Base-by-base conservation (phyloP, 2,113 vertebrate genomes). In the Lepus timidus region DNA sequence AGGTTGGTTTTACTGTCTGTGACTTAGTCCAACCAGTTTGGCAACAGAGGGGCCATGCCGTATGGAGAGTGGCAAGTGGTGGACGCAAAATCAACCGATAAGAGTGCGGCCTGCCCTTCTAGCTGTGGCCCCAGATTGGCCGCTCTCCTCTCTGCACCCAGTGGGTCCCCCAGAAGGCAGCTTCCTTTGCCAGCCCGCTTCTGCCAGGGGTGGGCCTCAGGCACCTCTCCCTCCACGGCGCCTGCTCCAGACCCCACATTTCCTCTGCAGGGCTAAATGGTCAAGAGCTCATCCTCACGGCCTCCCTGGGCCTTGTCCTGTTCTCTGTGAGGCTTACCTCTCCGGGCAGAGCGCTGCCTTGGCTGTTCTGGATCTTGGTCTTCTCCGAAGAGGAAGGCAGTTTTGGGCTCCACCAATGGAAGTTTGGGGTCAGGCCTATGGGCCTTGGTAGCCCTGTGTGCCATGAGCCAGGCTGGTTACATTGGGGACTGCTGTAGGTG, bases 1-100 rank as follows among this genome's bases (percentile, higher is more conserved):
- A 90, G 75, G 85, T 97, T 70, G 74, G 83, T 91, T 95, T 96
- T 88, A 90, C 12, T 93, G 76, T 86, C 83, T 87, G 67, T 93
- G 95, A 81, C 62, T 95, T 92, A 88, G 81, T 39, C 70, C 61
- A 94, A 4, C 93, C 96, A 81, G 67, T 92, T 55, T 80, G 74
- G 92, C 83, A 96, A 80, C 14, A 79, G 58, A 11, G 23, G 75
- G 73, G 33, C 75, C 27, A 19, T 88, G 65, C 64, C 29, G 70
- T 3, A 1, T 73, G 62, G 31, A 73, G 51, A 87, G 64, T 73
- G 25, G 70, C 85, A 61, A 33, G 22, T 3, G 39, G 33, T 75
- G 33, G 73, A 52, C 29, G 6, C 29, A 10, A 16, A 86, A 61
- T 51, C 51, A 13, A 33, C 17, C 83, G 25, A 20, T 55, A 52